Evolutionary conservation across 2,113 vertebrate species (phyloP).

Genomic region (Rhinogobius similis): DNA sequence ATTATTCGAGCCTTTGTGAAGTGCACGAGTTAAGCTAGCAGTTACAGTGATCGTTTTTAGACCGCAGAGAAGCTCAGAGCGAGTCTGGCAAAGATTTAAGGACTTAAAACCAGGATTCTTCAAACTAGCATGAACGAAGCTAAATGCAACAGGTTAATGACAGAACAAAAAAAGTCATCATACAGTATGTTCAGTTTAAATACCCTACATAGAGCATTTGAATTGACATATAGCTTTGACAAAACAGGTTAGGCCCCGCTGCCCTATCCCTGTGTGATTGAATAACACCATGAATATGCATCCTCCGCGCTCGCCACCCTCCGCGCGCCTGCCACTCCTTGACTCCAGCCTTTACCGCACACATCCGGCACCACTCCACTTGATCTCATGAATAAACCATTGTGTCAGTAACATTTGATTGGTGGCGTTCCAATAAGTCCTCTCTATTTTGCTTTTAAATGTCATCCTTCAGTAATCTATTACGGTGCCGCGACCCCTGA

Average conservation of each 20-base stretch:
- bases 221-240: background rate
- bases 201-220: background rate
- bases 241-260: background rate
- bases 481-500: slow-evolving; percentile 1
- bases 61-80: too few relatives aligned
- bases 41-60: too few relatives aligned
- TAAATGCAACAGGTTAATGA: too few relatives aligned
- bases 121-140: too few relatives aligned
- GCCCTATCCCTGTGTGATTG: background rate
- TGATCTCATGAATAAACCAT: slow-evolving; percentile 15
- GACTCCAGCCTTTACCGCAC: background rate
- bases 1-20: too few relatives aligned
- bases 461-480: slow-evolving; percentile 15
- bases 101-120: too few relatives aligned
- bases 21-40: too few relatives aligned
- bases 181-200: too few relatives aligned
- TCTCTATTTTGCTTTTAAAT: slow-evolving; percentile 13
- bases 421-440: background rate
- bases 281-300: slow-evolving; percentile 6
- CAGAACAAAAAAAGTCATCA: too few relatives aligned
- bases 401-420: background rate
- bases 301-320: background rate
- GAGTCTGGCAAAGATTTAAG: too few relatives aligned
- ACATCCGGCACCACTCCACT: background rate
- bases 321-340: background rate